Evolutionary conservation across 2,797 vertebrate species (phyloP), one percentile per base, ranked within the genome.

Genomic region (Tolypeutes matacus): DNA sequence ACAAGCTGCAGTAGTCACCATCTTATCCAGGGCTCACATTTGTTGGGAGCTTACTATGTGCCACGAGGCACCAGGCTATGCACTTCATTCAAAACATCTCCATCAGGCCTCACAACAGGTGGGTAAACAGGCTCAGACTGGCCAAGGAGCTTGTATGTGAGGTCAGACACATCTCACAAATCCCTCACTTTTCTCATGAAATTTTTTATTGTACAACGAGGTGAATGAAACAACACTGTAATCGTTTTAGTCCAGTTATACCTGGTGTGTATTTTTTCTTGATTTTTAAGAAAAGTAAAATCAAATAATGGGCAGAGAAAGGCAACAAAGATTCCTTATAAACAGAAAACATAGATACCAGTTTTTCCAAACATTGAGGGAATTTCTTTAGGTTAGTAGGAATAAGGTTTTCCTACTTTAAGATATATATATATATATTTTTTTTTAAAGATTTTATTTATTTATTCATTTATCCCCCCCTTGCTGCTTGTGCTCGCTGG

Each of bases 271-370:
- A 69, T 53, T 7, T 78, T 89, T 81, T 39, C 42, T 78, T 93
- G 20, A 62, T 78, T 81, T 93, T 96, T 78, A 56, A 56, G 65
- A 51, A 93, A 94, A 93, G 6, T 39, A 27, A 92, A 53, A 87
- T 36, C 15, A 90, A 76, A 21, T 21, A 64, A 81, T 31, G 60
- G 21, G 72, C 27, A 86, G 70, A 86, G 25, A 86, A 18, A 29
- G 29, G 27, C 53, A 62, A 76, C 3, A 49, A 95, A 87, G 25
- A 81, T 53, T 46, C 25, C 75, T n/a, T 11, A 14, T 53, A 53
- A 17, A 39, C 8, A 88, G 82, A 88, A 88, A 94, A 73, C 39
- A 42, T n/a, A 81, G 27, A 62, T 21, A 58, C 8, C 29, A 72
- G n/a, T 17, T 62, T 92, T 21, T 85, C 34, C n/a, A 80, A 42